These are phyloP conservation scores for Epinotia brunnichana DNA, from an alignment of 2,888 invertebrate species.

Conservation along the genomic window DNA sequence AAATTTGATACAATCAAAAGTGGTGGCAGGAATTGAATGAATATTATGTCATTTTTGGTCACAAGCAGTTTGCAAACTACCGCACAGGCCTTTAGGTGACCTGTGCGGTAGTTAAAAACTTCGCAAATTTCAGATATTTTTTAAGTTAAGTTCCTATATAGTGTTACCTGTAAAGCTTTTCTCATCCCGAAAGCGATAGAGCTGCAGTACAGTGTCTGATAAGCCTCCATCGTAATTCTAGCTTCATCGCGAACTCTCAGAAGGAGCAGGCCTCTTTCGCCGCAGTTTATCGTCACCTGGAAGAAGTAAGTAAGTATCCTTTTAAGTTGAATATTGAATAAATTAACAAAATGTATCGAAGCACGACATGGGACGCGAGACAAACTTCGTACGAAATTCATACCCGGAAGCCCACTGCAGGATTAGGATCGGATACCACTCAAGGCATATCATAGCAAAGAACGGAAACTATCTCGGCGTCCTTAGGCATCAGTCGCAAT, in stretches of 20 bases:
- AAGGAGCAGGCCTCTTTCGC: slow-evolving; percentile 96
- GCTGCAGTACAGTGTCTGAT: slow-evolving; percentile 98
- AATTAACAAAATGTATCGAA: too few species aligned
- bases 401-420: too few species aligned
- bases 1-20: background rate
- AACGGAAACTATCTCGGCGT: too few species aligned
- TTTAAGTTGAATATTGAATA: background rate
- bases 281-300: slow-evolving; percentile 98
- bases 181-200: slow-evolving; percentile 99
- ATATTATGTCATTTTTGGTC: too few species aligned
- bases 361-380: too few species aligned
- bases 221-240: slow-evolving; percentile 97
- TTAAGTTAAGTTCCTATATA: background rate
- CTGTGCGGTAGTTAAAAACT: background rate
- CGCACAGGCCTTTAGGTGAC: too few species aligned
- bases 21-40: background rate
- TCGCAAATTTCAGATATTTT: background rate
- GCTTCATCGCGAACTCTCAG: slow-evolving; percentile 97
- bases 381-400: too few species aligned
- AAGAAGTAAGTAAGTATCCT: background rate
- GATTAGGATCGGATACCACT: too few species aligned
- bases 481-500: too few species aligned
- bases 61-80: too few species aligned
- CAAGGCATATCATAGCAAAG: too few species aligned
- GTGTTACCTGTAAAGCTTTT: slow-evolving; percentile 93